These are phyloP conservation scores for Mastomys natalensis DNA, from an alignment of 2,113 vertebrate genomes.

Conservation along the genomic window DNA sequence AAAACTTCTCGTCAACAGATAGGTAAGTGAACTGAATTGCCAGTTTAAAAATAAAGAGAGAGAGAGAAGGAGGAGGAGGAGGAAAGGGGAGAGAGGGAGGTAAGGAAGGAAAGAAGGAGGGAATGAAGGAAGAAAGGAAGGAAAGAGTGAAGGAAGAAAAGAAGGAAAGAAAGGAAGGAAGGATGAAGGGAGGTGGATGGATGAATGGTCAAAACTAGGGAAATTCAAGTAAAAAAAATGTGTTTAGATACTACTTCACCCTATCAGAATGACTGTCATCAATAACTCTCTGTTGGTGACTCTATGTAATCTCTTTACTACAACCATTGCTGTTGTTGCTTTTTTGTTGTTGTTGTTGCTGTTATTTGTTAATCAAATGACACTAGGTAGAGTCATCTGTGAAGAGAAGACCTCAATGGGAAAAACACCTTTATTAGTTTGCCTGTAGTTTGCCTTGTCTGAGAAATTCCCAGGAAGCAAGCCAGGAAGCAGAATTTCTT, in stretches of 20 bases:
- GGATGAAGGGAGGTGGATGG: too few relatives aligned
- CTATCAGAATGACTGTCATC: not conserved
- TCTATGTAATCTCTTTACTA: not conserved
- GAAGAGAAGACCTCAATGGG: not conserved
- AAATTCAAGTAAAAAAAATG: not conserved
- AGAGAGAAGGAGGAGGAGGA: accelerated
- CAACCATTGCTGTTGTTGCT: too few relatives aligned
- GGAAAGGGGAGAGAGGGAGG: too few relatives aligned
- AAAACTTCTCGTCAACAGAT: not conserved
- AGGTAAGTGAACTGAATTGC: not conserved
- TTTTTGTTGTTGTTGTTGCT: not conserved
- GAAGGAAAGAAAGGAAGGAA: not conserved
- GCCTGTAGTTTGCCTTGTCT: not conserved
- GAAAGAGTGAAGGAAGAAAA: not conserved
- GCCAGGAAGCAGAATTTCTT: not conserved
- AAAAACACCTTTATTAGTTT: not conserved
- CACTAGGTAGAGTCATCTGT: not conserved
- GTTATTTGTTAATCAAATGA: not conserved
- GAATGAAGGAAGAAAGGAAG: not conserved
- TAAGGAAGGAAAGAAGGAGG: accelerated
- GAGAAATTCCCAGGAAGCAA: not conserved
- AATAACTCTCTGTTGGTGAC: not conserved
- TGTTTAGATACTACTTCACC: not conserved
- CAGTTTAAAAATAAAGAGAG: not conserved
- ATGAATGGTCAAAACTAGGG: not conserved